These are phyloP conservation scores for Brachyptera putata DNA, from an alignment of 2,888 invertebrate species.

Conservation along the genomic window DNA sequence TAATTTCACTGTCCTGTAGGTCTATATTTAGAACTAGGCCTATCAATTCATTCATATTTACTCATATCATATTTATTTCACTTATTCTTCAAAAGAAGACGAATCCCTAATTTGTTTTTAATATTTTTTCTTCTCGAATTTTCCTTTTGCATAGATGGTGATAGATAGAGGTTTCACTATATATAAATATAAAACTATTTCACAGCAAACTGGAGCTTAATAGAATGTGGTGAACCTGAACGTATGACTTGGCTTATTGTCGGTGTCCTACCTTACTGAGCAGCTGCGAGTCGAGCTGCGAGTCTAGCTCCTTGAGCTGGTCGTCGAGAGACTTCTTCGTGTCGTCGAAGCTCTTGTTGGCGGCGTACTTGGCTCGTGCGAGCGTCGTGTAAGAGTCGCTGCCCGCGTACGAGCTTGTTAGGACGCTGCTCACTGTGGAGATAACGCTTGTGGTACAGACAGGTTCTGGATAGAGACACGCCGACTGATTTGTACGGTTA, in stretches of 20 bases:
- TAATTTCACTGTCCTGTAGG: no score
- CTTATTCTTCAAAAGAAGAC: no score
- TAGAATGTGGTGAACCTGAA: not conserved
- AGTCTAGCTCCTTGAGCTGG: conserved; percentile 77
- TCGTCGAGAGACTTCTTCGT: conserved; percentile 72
- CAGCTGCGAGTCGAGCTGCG: conserved; percentile 67
- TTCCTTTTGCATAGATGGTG: no score
- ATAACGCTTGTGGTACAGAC: conserved; percentile 38
- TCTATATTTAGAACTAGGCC: no score
- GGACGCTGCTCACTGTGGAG: conserved; percentile 53
- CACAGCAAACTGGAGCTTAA: no score
- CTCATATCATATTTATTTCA: no score
- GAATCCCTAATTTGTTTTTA: no score
- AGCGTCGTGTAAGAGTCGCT: conserved; percentile 44
- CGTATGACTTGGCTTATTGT: not conserved
- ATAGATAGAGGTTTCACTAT: no score
- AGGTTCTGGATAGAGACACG: conserved; percentile 32
- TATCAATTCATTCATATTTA: no score
- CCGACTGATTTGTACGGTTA: no score
- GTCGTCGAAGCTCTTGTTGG: conserved; percentile 63
- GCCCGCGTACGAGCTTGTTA: conserved; percentile 55
- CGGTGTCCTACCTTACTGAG: conserved; percentile 52
- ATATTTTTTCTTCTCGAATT: no score
- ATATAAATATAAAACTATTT: no score
- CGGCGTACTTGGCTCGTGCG: conserved; percentile 40